phyloP scores from a whole-genome alignment of 2,888 invertebrate species.

The Formica aserva region DNA sequence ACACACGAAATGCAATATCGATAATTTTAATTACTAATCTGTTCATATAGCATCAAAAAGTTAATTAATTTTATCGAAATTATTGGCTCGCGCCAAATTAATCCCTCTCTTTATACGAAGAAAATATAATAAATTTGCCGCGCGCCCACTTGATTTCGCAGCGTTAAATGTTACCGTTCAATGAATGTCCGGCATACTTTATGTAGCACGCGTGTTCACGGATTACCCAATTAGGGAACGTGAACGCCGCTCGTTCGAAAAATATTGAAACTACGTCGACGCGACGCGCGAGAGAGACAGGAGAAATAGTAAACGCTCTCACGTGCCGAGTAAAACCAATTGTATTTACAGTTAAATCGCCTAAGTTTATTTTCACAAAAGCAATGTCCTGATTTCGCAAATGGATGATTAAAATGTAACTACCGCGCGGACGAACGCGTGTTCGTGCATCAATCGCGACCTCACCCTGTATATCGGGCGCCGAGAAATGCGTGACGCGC shows the following conservation, averaged over 20 bases:
- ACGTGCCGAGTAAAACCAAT: conserved; percentile 69
- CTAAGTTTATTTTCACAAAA: conserved; percentile 71
- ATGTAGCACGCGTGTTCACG: conserved; percentile 27
- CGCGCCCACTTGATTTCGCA: conserved; percentile 20
- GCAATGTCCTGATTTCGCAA: conserved; percentile 64
- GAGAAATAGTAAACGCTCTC: conserved; percentile 32
- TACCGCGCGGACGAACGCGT: conserved; percentile 58
- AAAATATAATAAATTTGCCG: conserved; percentile 26
- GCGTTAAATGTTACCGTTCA: conserved; percentile 54
- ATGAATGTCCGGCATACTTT: conserved; percentile 47
- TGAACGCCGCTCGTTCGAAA: conserved; percentile 52
- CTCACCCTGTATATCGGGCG: conserved; percentile 21
- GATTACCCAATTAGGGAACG: conserved; percentile 54
- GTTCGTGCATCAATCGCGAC: conserved; percentile 57
- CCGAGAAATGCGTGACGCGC: conserved; percentile 26
- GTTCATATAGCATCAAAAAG: neutral
- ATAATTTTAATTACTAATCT: conserved; percentile 20
- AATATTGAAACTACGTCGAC: conserved; percentile 56
- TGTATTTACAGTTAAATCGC: conserved; percentile 78
- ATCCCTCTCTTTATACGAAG: neutral
- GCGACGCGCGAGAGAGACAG: neutral
- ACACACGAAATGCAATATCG: neutral
- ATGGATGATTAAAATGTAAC: conserved; percentile 78
- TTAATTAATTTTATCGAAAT: conserved; percentile 1
- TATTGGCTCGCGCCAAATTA: neutral